Percentiles rank a stretch among this genome's conserved stretches.
phyloP scores from a whole-genome alignment of 1,140 invertebrate species.

The Eurosta solidaginis region DNA sequence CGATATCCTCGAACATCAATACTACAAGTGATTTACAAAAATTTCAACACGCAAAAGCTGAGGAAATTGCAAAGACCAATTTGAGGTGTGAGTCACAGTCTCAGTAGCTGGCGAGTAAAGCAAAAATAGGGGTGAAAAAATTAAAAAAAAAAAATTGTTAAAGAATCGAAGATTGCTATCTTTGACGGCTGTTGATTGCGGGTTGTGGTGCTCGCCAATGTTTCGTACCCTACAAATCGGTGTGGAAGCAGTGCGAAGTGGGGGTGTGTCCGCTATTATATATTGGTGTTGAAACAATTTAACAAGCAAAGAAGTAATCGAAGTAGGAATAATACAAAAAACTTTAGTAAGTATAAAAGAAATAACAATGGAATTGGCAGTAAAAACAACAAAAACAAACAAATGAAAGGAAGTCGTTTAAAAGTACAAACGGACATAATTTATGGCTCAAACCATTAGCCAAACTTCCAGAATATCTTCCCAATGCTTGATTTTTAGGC shows the following conservation, averaged over 20 bases:
- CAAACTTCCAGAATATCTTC: conserved; percentile 32
- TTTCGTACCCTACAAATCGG: no score
- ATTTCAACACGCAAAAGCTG: conserved; percentile 3
- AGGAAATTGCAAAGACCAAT: not conserved
- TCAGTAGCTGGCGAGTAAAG: not conserved
- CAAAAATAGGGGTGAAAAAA: not conserved
- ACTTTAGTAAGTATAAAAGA: not conserved
- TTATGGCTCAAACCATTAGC: conserved; percentile 57
- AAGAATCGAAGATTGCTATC: conserved; percentile 60
- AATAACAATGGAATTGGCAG: conserved; percentile 33
- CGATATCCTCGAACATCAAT: conserved; percentile 34
- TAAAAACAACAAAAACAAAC: conserved; percentile 52
- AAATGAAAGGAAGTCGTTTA: conserved; percentile 60
- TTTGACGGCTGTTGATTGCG: conserved; percentile 47
- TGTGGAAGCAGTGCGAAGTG: not conserved
- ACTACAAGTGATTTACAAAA: conserved; percentile 48
- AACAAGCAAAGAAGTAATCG: conserved; percentile 42
- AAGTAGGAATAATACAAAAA: conserved; percentile 30
- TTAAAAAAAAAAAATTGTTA: conserved; percentile 5
- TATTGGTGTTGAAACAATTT: conserved; percentile 60
- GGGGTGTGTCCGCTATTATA: conserved; percentile 47
- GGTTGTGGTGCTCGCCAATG: conserved; percentile 38
- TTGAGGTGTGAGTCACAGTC: not conserved
- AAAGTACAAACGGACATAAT: conserved; percentile 60
- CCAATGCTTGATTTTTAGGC: conserved; percentile 28